Percentiles rank a stretch among this genome's conserved stretches.
phyloP scores from a whole-genome alignment of 2,888 invertebrate species.

The Acanthosepion pharaonis region DNA sequence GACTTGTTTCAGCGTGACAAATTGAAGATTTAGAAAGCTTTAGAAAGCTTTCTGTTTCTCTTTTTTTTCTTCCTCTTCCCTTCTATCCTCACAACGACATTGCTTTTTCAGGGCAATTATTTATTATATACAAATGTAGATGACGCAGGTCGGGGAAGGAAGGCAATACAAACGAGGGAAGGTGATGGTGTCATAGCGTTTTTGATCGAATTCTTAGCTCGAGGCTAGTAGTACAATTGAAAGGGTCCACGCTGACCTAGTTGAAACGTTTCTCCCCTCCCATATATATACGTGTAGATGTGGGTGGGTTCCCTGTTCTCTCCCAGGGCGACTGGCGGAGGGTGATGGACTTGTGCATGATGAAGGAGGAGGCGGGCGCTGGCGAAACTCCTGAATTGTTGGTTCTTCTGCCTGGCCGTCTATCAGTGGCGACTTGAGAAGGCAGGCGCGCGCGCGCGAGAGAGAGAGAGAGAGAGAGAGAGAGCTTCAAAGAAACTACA shows the following conservation, averaged over 20 bases:
- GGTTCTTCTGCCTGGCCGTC: neutral
- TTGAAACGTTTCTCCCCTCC: neutral
- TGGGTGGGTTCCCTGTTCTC: neutral
- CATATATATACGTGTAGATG: neutral
- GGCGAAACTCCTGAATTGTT: neutral
- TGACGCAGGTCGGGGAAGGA: neutral
- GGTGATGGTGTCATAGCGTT: neutral
- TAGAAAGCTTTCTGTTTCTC: neutral
- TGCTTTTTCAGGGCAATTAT: neutral
- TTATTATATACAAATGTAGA: conserved; percentile 33
- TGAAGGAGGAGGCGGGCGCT: neutral
- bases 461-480: too few species aligned
- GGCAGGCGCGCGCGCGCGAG: neutral
- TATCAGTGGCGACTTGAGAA: neutral
- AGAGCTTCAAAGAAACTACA: neutral
- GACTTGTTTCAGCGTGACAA: too few species aligned
- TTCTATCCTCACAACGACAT: neutral
- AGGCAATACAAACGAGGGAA: neutral
- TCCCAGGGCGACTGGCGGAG: neutral
- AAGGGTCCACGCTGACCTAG: neutral
- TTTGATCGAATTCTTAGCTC: neutral
- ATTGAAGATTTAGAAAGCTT: neutral
- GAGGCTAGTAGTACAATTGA: conserved; percentile 20
- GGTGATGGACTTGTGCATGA: neutral
- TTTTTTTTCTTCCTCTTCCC: neutral